Percentiles rank a stretch among this genome's conserved stretches.
phyloP scores from a whole-genome alignment of 2,113 vertebrate species.

The Falcunculus frontatus region DNA sequence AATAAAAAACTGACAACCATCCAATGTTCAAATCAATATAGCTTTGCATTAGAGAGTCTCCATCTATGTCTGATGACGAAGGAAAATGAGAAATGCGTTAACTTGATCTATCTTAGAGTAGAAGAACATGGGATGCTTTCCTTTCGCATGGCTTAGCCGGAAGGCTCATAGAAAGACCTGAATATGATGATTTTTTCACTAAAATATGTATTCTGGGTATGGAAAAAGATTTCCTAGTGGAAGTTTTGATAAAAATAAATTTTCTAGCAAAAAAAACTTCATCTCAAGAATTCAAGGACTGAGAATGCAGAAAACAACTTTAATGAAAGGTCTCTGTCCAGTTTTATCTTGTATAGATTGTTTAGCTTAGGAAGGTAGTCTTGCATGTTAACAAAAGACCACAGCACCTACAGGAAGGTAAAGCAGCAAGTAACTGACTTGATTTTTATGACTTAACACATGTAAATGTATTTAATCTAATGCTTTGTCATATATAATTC shows the following conservation, averaged over 20 bases:
- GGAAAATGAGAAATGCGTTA: not conserved
- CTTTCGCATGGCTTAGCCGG: not conserved
- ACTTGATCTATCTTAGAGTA: not conserved
- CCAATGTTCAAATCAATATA: not conserved
- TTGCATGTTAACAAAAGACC: not conserved
- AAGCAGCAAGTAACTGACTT: not conserved
- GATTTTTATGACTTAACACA: constrained; percentile 14
- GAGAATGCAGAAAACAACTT: not conserved
- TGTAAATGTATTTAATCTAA: constrained; percentile 39
- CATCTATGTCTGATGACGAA: not conserved
- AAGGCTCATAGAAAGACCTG: not conserved
- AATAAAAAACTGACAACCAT: not conserved
- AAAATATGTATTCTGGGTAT: not conserved
- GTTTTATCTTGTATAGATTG: not conserved
- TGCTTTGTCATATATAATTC: constrained; percentile 49
- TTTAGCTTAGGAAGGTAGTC: not conserved
- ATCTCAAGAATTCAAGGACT: not conserved
- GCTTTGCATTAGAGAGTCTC: not conserved
- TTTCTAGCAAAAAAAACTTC: not conserved
- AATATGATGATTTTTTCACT: not conserved
- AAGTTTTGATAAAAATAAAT: not conserved
- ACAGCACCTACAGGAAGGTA: not conserved
- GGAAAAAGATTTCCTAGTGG: not conserved
- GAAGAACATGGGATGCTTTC: not conserved
- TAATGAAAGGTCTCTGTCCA: not conserved